Base-by-base conservation (phyloP, 2,888 invertebrate genomes). In the Diarsia mendica region DNA sequence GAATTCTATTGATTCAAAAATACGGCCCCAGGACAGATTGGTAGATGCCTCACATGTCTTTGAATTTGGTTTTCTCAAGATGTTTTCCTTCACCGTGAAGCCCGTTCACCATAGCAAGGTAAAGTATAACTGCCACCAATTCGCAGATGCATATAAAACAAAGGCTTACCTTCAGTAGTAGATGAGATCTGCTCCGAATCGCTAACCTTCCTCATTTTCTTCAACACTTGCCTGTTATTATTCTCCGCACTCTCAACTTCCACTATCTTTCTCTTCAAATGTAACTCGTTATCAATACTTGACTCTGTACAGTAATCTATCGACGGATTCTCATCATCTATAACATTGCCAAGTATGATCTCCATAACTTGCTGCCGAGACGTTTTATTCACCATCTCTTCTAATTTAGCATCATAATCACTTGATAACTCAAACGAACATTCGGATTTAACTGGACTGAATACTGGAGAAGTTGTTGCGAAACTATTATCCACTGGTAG, bases 361-460 rank as follows among this genome's bases (percentile, higher is more conserved):
- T 97, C 96, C 95, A 97, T 94, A 5, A 97, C 95, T 90, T 97
- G 93, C 86, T 95, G 94, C 18, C 95, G 88, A 0, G 96, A 96
- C 28, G 96, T 95, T 66, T 93, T 95, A 33, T 94, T 95, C 0
- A 96, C 94, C 93, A 95, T 95, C 71, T 96, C 96, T 85, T 96
- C 92, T 74, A 96, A 91, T 88, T 94, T 95, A 3, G 94, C 92
- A 86, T 95, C 94, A 72, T 96, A 96, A 89, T 96, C 96, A 74
- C 92, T 95, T 0, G 94, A 93, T 1, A 96, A 68, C 69, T 96
- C 96, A 49, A 96, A 96, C 0, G 96, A 96, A 74, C 95, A 96
- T 84, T 96, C 96, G 0, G 96, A 96, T 90, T 95, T 96, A 0
- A 92, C 91, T 0, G 96, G 96, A 88, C 96, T 96, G 51, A 95